These are phyloP conservation scores for Aphodius granarius DNA, from an alignment of 2,888 invertebrate species.

Conservation along the genomic window DNA sequence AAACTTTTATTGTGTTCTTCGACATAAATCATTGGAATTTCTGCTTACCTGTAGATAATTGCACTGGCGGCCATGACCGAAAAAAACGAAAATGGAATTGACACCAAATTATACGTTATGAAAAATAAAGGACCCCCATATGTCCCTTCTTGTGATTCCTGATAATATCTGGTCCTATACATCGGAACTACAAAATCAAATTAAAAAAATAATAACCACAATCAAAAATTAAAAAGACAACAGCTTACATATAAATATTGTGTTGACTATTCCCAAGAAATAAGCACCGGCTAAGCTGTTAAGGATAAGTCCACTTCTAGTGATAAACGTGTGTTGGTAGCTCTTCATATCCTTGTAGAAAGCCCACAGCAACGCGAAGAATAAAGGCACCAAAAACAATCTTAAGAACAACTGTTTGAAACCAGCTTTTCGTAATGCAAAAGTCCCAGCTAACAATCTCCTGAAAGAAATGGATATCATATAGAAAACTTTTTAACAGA, in stretches of 20 bases:
- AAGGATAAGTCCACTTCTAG: slow-evolving; percentile 71
- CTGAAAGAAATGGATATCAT: slow-evolving; percentile 58
- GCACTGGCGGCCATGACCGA: slow-evolving; percentile 73
- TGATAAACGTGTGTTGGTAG: slow-evolving; percentile 70
- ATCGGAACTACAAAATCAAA: slow-evolving; percentile 64
- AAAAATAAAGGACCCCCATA: slow-evolving; percentile 86
- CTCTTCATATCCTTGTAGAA: slow-evolving; percentile 73
- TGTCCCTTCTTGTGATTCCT: slow-evolving; percentile 86
- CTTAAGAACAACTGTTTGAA: slow-evolving; percentile 75
- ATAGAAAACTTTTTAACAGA: too few relatives aligned
- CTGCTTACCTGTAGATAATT: slow-evolving; percentile 71
- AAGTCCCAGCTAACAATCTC: slow-evolving; percentile 75
- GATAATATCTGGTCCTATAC: slow-evolving; percentile 89
- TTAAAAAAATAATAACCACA: neutral
- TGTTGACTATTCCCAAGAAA: slow-evolving; percentile 69
- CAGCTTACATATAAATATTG: slow-evolving; percentile 69
- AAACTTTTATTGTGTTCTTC: neutral
- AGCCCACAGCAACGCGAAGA: slow-evolving; percentile 76
- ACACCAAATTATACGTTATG: slow-evolving; percentile 77
- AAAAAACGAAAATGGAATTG: slow-evolving; percentile 80
- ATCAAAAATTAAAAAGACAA: neutral
- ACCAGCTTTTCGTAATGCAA: slow-evolving; percentile 76
- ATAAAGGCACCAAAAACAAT: slow-evolving; percentile 72
- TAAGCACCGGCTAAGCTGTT: slow-evolving; percentile 69
- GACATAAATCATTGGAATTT: neutral